Evolutionary conservation across 2,888 invertebrate species (phyloP).

Genomic region (Cerastoderma edule): DNA sequence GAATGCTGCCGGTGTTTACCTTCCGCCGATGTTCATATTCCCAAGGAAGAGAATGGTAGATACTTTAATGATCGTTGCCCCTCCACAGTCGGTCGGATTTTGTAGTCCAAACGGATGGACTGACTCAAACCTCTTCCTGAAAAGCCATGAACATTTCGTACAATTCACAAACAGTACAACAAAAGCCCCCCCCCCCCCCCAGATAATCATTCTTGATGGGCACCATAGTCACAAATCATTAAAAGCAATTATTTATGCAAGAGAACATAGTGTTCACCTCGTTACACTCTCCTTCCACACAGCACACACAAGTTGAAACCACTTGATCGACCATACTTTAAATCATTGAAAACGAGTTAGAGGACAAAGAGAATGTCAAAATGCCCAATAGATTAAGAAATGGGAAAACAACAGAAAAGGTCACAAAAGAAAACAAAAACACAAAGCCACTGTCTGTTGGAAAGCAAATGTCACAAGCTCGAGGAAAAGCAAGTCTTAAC

Average conservation of each 20-base stretch:
- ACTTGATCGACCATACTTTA: constrained; percentile 65
- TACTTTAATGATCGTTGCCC: not conserved
- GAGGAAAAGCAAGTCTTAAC: too few relatives aligned
- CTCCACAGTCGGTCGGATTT: constrained; percentile 52
- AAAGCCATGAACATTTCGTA: constrained; percentile 82
- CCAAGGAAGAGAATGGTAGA: constrained; percentile 75
- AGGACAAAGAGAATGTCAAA: too few relatives aligned
- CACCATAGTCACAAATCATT: constrained; percentile 75
- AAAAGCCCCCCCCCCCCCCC: constrained; percentile 66
- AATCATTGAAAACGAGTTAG: constrained; percentile 64
- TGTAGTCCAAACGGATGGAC: constrained; percentile 77
- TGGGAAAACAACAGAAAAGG: too few relatives aligned
- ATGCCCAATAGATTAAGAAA: too few relatives aligned
- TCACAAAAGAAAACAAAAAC: too few relatives aligned
- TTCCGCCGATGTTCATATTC: constrained; percentile 72
- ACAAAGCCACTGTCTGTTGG: too few relatives aligned
- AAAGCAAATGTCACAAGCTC: too few relatives aligned
- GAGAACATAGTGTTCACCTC: constrained; percentile 76
- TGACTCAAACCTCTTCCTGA: constrained; percentile 57
- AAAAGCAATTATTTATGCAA: constrained; percentile 73
- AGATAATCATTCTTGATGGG: constrained; percentile 81
- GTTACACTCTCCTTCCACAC: constrained; percentile 80
- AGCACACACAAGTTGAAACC: constrained; percentile 78
- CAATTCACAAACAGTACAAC: constrained; percentile 63
- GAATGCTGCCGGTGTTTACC: constrained; percentile 54